These are phyloP conservation scores for Limonius californicus DNA, from an alignment of 1,140 invertebrate genomes.

Conservation along the genomic window DNA sequence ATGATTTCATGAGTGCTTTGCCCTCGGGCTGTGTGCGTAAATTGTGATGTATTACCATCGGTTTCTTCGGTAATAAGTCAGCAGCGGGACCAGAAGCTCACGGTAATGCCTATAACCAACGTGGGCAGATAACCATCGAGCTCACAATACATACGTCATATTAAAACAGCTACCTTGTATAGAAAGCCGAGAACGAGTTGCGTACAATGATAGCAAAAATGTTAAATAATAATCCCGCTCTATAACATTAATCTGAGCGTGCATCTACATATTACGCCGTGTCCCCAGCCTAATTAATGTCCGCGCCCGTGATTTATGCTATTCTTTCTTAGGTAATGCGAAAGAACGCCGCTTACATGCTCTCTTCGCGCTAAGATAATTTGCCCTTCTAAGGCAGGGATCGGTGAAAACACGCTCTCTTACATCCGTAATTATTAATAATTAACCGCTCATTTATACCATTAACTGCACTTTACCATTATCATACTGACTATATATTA, in stretches of 20 bases:
- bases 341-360: conserved; percentile 13
- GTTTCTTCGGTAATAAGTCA: conserved; percentile 7
- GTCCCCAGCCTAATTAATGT: conserved; percentile 35
- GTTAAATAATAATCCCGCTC: conserved; percentile 32
- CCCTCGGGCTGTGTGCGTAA: too few relatives aligned
- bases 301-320: conserved; percentile 31
- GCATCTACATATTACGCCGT: conserved; percentile 36
- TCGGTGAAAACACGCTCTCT: not conserved
- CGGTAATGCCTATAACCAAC: not conserved
- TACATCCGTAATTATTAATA: not conserved
- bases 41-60: too few relatives aligned
- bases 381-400: conserved; percentile 24
- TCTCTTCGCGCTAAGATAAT: conserved; percentile 27
- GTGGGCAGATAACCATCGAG: conserved; percentile 4
- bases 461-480: not conserved
- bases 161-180: conserved; percentile 18
- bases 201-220: conserved; percentile 20
- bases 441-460: conserved; percentile 1
- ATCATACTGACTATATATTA: not conserved
- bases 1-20: too few relatives aligned
- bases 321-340: conserved; percentile 22
- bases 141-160: conserved; percentile 19
- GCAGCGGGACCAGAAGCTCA: not conserved
- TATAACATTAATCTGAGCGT: conserved; percentile 34
- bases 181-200: conserved; percentile 19